Percentiles rank a stretch among this genome's conserved stretches.
Evolutionary conservation across 2,797 vertebrate genomes (phyloP).

Genomic region (Menidia menidia): DNA sequence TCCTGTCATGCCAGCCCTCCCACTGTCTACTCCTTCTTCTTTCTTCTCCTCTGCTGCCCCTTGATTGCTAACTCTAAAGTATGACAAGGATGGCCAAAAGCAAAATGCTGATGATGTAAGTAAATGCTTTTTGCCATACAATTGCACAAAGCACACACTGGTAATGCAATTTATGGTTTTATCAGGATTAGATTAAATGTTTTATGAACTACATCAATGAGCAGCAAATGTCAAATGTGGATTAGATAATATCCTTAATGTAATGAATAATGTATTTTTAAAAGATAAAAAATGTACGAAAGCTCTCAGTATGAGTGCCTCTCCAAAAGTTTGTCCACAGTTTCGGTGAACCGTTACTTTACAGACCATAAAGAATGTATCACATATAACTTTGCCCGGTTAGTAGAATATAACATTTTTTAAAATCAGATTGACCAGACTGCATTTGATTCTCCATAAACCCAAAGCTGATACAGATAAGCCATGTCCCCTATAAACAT

Average conservation of each 20-base stretch:
- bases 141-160: neutral
- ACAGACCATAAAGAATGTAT: neutral
- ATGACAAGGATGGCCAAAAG: conserved; percentile 5
- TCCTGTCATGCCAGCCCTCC: conserved; percentile 54
- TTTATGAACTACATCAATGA: conserved; percentile 6
- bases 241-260: neutral
- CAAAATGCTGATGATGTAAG: conserved; percentile 1
- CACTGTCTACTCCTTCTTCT: conserved; percentile 25
- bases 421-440: neutral
- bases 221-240: conserved; percentile 29
- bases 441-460: neutral
- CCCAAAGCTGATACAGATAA: neutral
- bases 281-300: neutral
- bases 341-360: no score
- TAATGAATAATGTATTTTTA: neutral
- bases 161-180: neutral
- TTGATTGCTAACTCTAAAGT: conserved; percentile 39
- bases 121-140: neutral
- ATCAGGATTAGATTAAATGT: conserved; percentile 2
- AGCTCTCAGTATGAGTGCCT: neutral
- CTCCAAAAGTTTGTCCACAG: neutral
- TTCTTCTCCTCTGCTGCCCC: conserved; percentile 44
- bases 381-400: neutral
- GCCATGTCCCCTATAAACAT: neutral
- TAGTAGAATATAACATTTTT: neutral